A percentile compares a stretch with the other conserved stretches of the same genome.
These are phyloP conservation scores for Acrocephalus arundinaceus DNA, from an alignment of 2,113 vertebrate genomes.

Conservation along the genomic window DNA sequence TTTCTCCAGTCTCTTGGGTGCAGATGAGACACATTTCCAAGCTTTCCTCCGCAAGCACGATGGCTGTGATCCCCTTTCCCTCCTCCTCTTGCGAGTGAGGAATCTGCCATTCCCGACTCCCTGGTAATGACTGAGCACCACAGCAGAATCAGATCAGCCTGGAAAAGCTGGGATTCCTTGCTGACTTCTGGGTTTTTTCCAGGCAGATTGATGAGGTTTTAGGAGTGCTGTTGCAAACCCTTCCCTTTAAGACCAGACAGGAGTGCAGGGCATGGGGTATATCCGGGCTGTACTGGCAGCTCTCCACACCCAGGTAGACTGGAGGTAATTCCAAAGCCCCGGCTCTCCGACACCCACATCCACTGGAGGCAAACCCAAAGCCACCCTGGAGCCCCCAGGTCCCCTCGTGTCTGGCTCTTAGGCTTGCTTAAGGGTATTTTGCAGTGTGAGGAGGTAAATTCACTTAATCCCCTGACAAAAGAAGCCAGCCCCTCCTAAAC, in stretches of 20 bases:
- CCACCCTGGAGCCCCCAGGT: background rate
- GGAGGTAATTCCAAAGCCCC: background rate
- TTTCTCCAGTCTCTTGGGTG: background rate
- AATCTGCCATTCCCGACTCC: background rate
- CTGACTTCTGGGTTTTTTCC: background rate
- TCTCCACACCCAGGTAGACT: fast-evolving
- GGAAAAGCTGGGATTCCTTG: background rate
- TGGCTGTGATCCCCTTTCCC: background rate
- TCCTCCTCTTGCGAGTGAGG: background rate
- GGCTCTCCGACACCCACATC: background rate
- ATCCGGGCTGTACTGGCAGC: background rate
- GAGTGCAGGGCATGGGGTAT: fast-evolving
- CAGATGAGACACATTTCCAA: background rate
- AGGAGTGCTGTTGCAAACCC: background rate
- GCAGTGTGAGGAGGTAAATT: constrained; percentile 5
- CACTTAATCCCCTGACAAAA: constrained; percentile 65
- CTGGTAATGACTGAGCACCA: background rate
- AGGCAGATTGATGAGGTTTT: background rate
- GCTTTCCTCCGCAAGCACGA: background rate
- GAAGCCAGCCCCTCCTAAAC: constrained; percentile 19
- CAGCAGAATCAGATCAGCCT: background rate
- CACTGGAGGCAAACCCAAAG: background rate
- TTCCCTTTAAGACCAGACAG: background rate
- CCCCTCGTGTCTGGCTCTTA: background rate
- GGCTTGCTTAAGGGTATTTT: background rate